These are phyloP conservation scores for Lamproptera curius DNA, from an alignment of 2,888 invertebrate species.

Conservation along the genomic window DNA sequence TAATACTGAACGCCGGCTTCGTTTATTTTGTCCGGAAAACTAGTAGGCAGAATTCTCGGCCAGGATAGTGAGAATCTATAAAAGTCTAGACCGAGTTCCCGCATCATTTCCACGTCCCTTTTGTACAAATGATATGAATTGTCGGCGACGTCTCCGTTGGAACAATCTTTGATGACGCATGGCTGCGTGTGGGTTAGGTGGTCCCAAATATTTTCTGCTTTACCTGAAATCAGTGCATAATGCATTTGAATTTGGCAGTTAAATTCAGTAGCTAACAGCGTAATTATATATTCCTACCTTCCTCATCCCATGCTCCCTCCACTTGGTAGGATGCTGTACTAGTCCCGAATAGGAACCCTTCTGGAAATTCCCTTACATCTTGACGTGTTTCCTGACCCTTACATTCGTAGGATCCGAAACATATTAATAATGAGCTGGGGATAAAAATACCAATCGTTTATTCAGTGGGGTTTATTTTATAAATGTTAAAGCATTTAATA, in stretches of 20 bases:
- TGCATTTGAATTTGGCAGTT: slow-evolving; percentile 1
- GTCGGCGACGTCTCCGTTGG: slow-evolving; percentile 76
- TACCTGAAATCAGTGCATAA: slow-evolving; percentile 48
- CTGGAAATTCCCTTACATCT: slow-evolving; percentile 40
- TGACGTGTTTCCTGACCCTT: no score
- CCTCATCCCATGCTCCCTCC: slow-evolving; percentile 71
- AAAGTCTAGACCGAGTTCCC: slow-evolving; percentile 55
- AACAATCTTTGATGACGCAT: slow-evolving; percentile 67
- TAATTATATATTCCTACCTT: slow-evolving; percentile 41
- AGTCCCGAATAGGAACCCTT: slow-evolving; percentile 27
- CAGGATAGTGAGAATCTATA: slow-evolving; percentile 79
- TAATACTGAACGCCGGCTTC: slow-evolving; percentile 79
- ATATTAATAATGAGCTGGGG: no score
- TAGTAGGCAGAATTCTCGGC: slow-evolving; percentile 78
- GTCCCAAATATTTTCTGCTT: slow-evolving; percentile 80
- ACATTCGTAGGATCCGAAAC: no score
- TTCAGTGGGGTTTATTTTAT: no score
- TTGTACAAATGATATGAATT: slow-evolving; percentile 78
- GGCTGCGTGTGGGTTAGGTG: slow-evolving; percentile 61
- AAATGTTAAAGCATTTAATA: no score
- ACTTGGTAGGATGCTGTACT: slow-evolving; percentile 65
- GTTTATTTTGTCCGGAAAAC: slow-evolving; percentile 69
- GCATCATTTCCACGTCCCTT: slow-evolving; percentile 64
- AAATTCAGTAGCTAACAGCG: slow-evolving; percentile 1
- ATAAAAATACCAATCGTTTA: no score